Conservation (phyloP, 2,113 vertebrate species). For the Ictalurus furcatus region DNA sequence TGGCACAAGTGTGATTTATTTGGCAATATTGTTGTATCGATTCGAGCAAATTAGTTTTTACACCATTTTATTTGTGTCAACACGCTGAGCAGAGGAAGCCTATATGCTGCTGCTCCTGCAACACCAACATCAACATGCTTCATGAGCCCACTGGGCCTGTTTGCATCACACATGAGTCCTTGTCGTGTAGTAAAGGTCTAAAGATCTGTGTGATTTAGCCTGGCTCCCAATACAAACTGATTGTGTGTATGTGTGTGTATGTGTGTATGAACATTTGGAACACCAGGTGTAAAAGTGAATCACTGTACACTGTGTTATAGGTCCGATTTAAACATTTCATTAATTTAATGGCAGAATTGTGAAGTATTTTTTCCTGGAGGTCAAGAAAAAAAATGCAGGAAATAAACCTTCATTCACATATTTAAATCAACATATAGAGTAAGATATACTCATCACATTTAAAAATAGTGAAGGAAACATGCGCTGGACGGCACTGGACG, state of each 20-base stretch:
- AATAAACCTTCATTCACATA: not conserved
- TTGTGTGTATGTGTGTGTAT: conserved; percentile 31
- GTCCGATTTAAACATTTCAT: not conserved
- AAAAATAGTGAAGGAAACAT: not conserved
- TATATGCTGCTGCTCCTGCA: conserved; percentile 25
- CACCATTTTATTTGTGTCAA: conserved; percentile 39
- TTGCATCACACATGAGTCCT: conserved; percentile 48
- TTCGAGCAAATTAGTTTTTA: conserved; percentile 31
- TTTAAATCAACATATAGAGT: conserved; percentile 1
- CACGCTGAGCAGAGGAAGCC: conserved; percentile 1
- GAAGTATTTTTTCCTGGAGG: not conserved
- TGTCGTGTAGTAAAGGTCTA: conserved; percentile 40
- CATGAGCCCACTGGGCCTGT: conserved; percentile 51
- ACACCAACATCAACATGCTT: conserved; percentile 49
- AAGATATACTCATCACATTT: not conserved
- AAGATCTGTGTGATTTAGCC: conserved; percentile 22
- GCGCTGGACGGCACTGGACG: not conserved
- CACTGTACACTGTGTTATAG: not conserved
- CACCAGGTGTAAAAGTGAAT: not conserved
- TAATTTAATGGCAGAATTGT: not conserved
- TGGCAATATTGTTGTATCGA: conserved; percentile 48
- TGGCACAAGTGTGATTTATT: conserved; percentile 37
- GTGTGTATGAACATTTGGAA: not conserved
- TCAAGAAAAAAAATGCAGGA: no score
- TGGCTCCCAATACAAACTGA: conserved; percentile 18